phyloP scores from a whole-genome alignment of 2,888 invertebrate genomes.

The Meiosimyza decipiens region DNA sequence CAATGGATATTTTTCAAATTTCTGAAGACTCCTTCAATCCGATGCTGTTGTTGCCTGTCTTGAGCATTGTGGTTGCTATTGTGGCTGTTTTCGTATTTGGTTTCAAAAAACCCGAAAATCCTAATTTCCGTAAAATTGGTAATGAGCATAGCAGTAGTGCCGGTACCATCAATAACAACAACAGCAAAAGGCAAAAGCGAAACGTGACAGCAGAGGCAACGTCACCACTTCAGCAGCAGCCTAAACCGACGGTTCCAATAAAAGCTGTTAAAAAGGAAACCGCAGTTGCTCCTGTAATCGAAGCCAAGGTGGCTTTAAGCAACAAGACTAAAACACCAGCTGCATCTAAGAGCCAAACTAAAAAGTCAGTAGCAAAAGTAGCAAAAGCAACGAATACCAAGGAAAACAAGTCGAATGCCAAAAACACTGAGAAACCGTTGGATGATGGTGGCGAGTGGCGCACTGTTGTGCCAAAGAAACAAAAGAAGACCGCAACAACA shows the following conservation, averaged over 20 bases:
- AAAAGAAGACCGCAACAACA: conserved; percentile 4
- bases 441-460: conserved; percentile 21
- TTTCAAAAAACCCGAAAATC: not conserved
- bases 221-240: not conserved
- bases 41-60: not conserved
- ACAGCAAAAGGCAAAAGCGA: not conserved
- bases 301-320: not conserved
- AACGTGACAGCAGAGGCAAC: not conserved
- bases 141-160: not conserved
- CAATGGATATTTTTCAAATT: not conserved
- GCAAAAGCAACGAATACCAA: not conserved
- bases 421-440: not conserved
- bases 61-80: not conserved
- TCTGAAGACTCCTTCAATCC: not conserved
- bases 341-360: not conserved
- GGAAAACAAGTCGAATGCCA: not conserved
- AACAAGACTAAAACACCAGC: too few relatives aligned
- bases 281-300: not conserved
- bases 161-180: not conserved
- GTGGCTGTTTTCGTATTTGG: conserved; percentile 7
- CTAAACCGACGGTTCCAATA: not conserved
- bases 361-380: not conserved
- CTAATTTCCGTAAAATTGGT: not conserved
- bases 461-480: conserved; percentile 10
- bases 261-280: not conserved